These are phyloP conservation scores for Tenebrosternarchus preto DNA, from an alignment of 2,113 vertebrate genomes.

Conservation along the genomic window DNA sequence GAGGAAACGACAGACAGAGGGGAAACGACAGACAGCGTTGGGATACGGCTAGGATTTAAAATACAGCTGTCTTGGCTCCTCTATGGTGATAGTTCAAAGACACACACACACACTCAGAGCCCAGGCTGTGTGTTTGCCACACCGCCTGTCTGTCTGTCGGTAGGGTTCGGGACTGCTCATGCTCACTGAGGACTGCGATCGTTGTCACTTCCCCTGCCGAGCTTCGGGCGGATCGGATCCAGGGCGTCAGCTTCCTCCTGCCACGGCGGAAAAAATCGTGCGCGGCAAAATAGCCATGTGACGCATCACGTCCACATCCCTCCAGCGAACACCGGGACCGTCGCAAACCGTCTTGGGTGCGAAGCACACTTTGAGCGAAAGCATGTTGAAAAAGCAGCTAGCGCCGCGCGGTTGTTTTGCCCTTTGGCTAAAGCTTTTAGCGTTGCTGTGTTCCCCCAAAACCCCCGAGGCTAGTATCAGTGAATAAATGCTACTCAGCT, in stretches of 20 bases:
- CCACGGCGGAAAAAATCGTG: background rate
- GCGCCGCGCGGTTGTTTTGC: background rate
- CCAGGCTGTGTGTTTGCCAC: background rate
- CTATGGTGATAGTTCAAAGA: background rate
- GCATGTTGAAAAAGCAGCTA: background rate
- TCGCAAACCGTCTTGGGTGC: background rate
- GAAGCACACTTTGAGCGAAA: background rate
- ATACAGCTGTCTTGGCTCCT: constrained; percentile 15
- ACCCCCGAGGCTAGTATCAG: constrained; percentile 12
- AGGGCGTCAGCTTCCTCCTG: constrained; percentile 8
- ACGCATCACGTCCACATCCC: background rate
- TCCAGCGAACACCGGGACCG: background rate
- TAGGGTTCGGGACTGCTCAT: background rate
- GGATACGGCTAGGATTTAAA: constrained; percentile 26
- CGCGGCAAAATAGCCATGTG: too few species aligned
- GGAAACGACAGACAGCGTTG: background rate
- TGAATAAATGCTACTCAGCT: constrained; percentile 34
- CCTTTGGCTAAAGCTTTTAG: constrained; percentile 34
- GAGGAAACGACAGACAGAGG: background rate
- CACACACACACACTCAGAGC: background rate
- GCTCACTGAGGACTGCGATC: background rate
- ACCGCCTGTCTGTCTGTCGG: constrained; percentile 3
- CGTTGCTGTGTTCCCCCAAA: background rate
- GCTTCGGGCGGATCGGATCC: constrained; percentile 12
- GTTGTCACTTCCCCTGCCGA: background rate